These are phyloP conservation scores for Drosophila ironensis DNA, from an alignment of 1,140 invertebrate genomes.

Conservation along the genomic window DNA sequence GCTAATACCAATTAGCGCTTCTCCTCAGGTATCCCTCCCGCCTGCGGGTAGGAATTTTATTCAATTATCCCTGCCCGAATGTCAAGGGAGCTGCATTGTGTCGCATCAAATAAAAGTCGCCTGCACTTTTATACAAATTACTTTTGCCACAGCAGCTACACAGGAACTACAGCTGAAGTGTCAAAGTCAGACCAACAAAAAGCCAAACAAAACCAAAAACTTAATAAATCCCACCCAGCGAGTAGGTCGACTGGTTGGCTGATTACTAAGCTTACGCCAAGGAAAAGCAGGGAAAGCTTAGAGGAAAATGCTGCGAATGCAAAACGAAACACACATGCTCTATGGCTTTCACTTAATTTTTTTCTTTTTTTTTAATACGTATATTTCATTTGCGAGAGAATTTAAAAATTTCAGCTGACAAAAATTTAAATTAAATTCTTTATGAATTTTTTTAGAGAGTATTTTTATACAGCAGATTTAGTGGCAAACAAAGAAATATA, in stretches of 20 bases:
- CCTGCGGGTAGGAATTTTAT: constrained; percentile 25
- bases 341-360: background rate
- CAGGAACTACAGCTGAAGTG: constrained; percentile 29
- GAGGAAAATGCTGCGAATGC: too few species aligned
- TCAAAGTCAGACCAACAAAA: constrained; percentile 16
- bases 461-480: background rate
- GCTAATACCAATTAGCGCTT: constrained; percentile 51
- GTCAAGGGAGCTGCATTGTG: constrained; percentile 28
- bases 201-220: constrained; percentile 43
- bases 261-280: constrained; percentile 51
- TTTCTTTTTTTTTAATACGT: background rate
- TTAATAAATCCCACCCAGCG: constrained; percentile 46
- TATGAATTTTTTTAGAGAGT: background rate
- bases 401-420: too few species aligned
- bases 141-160: constrained; percentile 36
- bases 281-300: background rate
- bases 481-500: constrained; percentile 6
- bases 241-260: constrained; percentile 27
- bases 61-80: constrained; percentile 54
- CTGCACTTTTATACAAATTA: constrained; percentile 75
- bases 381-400: too few species aligned
- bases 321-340: background rate
- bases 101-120: constrained; percentile 71
- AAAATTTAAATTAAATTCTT: too few species aligned
- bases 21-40: background rate